Evolutionary conservation across 2,797 vertebrate genomes (phyloP), one percentile per base, ranked within the genome.

Genomic region (Erpetoichthys calabaricus): DNA sequence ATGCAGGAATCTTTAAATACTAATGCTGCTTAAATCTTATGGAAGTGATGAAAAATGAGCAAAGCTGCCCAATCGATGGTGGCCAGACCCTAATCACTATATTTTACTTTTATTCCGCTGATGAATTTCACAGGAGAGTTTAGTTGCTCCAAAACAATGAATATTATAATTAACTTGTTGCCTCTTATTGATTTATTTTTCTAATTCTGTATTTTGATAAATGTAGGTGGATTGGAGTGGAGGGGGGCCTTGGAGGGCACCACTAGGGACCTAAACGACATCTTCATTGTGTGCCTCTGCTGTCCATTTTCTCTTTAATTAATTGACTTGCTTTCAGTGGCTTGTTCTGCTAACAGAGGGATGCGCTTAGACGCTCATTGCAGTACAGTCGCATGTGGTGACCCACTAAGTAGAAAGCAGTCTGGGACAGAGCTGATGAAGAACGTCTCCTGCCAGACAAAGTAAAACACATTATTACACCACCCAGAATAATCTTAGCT

Each of bases 1-100:
- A 80, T 84, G 83, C 85, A 86, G 85, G 86, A 86, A 90, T 91
- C 89, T 91, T 91, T 92, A 92, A 96, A 89, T 91, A 90, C 89
- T 84, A 81, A 80, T 73, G 70, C 86, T 87, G 84, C 88, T 92
- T 91, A 91, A 89, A 92, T 89, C 86, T 87, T 88, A 83, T 1
- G 25, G 71, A 76, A 78, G 80, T 86, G 77, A 87, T 85, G 90
- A 95, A 90, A 88, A 89, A 86, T 89, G 87, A 83, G 82, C 83
- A 74, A 81, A 84, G 82, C 78, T 79, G 65, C 67, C 61, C 71
- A 75, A 87, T 89, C 80, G 49, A 90, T 86, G 77, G 76, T 72
- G 62, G 68, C 72, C 68, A 56, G 67, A 71, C 73, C 73, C 84
- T 81, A 81, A 81, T 86, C 83, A 84, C 78, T 78, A 82, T 86